Evolutionary conservation across 92 coral and sea anemone genomes (phyloP).

Genomic region (Umimayanthus kanabou): DNA sequence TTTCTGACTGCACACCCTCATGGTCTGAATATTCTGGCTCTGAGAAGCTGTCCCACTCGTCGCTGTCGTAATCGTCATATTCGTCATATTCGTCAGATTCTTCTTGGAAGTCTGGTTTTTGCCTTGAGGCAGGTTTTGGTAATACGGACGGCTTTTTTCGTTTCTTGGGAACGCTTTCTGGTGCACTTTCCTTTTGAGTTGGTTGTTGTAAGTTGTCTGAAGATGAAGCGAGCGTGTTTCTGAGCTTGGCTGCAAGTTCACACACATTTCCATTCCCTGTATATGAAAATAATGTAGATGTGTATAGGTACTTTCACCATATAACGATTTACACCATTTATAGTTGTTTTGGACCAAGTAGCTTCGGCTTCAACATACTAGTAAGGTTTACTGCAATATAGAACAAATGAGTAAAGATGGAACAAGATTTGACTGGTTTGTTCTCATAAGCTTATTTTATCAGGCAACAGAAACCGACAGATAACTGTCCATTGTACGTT

Average conservation of each 20-base stretch:
- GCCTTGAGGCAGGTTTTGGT: constrained; percentile 14
- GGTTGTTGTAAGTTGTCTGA: background rate
- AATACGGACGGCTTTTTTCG: background rate
- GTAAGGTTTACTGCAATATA: background rate
- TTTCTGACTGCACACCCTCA: background rate
- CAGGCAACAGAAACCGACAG: too few relatives aligned
- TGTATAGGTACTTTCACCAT: too few relatives aligned
- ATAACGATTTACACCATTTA: too few relatives aligned
- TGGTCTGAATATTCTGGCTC: constrained; percentile 6
- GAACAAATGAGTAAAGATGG: background rate
- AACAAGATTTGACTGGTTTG: too few relatives aligned
- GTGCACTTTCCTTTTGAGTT: background rate
- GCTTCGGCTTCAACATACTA: too few relatives aligned
- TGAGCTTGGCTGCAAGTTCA: constrained; percentile 18
- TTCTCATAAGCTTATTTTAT: too few relatives aligned
- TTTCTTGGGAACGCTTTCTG: background rate
- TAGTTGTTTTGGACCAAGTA: too few relatives aligned
- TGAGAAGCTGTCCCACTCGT: constrained; percentile 28
- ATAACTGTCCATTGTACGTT: too few relatives aligned
- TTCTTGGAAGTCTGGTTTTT: background rate
- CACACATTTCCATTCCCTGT: background rate
- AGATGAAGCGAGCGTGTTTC: constrained; percentile 15
- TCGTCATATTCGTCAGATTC: constrained; percentile 13
- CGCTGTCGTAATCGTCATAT: constrained; percentile 14
- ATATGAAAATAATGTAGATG: too few relatives aligned